Base-by-base conservation (phyloP, 2,113 vertebrate genomes). In the Hassar affinis region DNA sequence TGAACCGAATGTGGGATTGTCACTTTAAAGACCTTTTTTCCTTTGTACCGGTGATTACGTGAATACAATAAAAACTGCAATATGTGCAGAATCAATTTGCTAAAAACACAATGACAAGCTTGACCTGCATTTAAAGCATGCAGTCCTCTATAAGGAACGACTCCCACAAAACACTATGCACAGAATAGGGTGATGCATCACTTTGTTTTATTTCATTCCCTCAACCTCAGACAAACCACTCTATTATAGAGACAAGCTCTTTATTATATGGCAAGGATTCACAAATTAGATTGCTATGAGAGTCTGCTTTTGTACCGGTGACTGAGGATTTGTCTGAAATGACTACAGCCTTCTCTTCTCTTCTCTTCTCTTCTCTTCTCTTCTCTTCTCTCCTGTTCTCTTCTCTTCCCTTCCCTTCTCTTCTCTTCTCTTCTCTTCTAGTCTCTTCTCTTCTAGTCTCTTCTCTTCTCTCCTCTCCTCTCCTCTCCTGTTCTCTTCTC, bases 141-240 rank as follows among this genome's bases (percentile, higher is more conserved):
- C 4, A 51, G 10, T 75, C 27, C 69, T 78, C 64, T 57, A 20
- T 45, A 64, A 78, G 69, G 51, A 66, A n/a, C 11, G 15, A 5
- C 18, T 72, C 14, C 47, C 47, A 54, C 57, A 57, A 62, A 61
- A 78, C 30, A 57, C 59, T 61, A 47, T 38, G 17, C 11, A 51
- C 27, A 35, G 54, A 17, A 51, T 17, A 49, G 75, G 35, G 57
- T 52, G 78, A 79, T 51, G 77, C 59, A 71, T 85, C 61, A 64
- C 51, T 51, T 77, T 79, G 57, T 81, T 45, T 83, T 69, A 56
- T 72, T 83, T 85, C 33, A 35, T 68, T 83, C 51, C 76, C 54
- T 68, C n/a, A 56, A 81, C 78, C 69, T 56, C 56, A 74, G 52
- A 52, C 17, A 25, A 27, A 56, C n/a, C 42, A 51, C 66, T 66